A percentile compares a stretch with the other conserved stretches of the same genome.
These are phyloP conservation scores for cattle (Bos taurus) DNA, from an alignment of 2,113 vertebrate species.

Conservation along the genomic window ARS-UCD2.0 NC_037333.1:94102001-94102500, in stretches of 20 bases:
- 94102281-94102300: background rate
- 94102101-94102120: background rate
- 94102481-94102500: background rate
- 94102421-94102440: background rate
- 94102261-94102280: background rate
- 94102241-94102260: background rate
- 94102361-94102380: background rate
- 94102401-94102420: background rate
- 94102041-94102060: background rate
- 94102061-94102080: background rate
- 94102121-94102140: background rate
- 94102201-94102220: background rate
- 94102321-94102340: background rate
- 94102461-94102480: background rate
- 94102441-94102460: background rate
- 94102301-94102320: background rate
- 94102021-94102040: background rate
- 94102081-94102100: background rate
- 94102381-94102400: background rate
- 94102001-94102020: background rate
- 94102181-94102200: background rate
- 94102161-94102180: background rate
- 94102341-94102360: background rate
- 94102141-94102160: background rate
- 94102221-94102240: background rate